A percentile compares a stretch with the other conserved stretches of the same genome.
These are phyloP conservation scores for Emydoidea blandingii DNA, from an alignment of 2,797 vertebrate genomes.

Conservation along the genomic window DNA sequence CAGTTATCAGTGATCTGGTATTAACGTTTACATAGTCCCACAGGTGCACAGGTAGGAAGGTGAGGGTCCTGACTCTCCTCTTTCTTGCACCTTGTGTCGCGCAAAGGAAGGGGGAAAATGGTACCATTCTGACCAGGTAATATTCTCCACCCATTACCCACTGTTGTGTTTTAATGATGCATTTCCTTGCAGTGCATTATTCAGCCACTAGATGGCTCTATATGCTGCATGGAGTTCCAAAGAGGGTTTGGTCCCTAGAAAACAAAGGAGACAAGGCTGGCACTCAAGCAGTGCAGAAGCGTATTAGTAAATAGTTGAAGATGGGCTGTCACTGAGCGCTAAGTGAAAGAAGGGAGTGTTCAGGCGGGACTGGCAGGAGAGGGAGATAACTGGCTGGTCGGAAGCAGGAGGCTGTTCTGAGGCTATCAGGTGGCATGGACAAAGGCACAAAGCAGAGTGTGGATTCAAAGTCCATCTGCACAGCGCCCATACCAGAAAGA, in stretches of 20 bases:
- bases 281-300: not conserved
- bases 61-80: accelerated
- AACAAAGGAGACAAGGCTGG: accelerated
- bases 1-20: not conserved
- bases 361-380: not conserved
- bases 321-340: too few relatives aligned
- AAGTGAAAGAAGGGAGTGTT: not conserved
- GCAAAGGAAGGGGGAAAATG: not conserved
- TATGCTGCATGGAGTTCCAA: too few relatives aligned
- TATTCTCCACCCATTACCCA: not conserved
- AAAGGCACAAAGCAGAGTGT: not conserved
- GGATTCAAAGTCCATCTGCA: not conserved
- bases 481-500: not conserved
- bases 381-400: not conserved
- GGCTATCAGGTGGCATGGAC: not conserved
- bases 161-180: not conserved
- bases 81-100: not conserved
- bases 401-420: not conserved
- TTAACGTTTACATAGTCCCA: not conserved
- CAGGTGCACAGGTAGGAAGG: not conserved
- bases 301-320: not conserved
- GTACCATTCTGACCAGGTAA: not conserved
- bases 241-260: too few relatives aligned
- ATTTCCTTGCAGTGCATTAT: not conserved
- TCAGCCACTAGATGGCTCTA: not conserved